Conservation (phyloP, 2,888 invertebrate genomes). For the Frankliniella fusca region DNA sequence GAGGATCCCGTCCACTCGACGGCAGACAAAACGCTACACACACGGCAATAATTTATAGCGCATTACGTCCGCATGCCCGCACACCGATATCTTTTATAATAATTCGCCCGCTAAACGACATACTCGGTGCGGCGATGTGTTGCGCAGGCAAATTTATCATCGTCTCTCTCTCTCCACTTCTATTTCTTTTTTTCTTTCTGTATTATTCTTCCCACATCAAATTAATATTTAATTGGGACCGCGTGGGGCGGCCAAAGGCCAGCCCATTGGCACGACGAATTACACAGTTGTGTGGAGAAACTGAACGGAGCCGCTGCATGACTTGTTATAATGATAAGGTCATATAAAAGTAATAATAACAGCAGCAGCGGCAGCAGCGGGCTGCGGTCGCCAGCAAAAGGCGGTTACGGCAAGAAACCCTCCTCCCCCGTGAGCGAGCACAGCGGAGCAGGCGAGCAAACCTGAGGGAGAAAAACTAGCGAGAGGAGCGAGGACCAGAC, state of each 20-base stretch:
- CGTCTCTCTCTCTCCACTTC: neutral
- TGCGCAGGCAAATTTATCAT: neutral
- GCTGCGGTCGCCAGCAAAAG: conserved; percentile 3
- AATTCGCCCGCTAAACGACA: too few species aligned
- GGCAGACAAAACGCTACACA: neutral
- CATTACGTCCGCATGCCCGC: neutral
- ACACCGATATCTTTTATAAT: neutral
- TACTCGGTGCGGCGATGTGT: neutral
- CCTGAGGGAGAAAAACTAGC: too few species aligned
- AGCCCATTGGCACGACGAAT: neutral
- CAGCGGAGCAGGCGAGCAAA: too few species aligned
- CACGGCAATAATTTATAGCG: neutral
- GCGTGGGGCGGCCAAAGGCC: neutral
- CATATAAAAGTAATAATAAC: conserved; percentile 11
- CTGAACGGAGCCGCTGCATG: neutral
- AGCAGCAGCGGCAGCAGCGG: neutral
- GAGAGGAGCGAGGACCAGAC: neutral
- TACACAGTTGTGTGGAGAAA: conserved; percentile 24
- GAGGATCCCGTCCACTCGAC: too few species aligned
- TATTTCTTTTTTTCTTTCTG: neutral
- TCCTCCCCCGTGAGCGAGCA: neutral
- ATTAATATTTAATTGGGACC: conserved; percentile 23
- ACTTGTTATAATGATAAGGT: conserved; percentile 3
- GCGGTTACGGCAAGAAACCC: neutral
- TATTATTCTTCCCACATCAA: neutral